Evolutionary conservation across 2,888 invertebrate genomes (phyloP), one percentile per base, ranked within the genome.

Genomic region (Caradrina clavipalpis): DNA sequence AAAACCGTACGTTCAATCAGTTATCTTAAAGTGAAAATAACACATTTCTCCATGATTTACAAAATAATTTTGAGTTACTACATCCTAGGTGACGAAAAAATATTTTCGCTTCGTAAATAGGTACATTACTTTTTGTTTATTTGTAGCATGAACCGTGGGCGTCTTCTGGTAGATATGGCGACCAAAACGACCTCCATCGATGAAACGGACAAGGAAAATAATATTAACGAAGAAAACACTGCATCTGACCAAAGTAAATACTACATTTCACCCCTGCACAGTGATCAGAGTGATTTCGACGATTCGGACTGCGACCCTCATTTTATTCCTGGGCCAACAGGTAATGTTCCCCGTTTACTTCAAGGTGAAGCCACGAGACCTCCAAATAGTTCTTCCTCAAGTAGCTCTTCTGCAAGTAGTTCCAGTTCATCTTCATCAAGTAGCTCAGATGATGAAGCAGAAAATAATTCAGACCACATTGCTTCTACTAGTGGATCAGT

Each of bases 221-320:
- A 35, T 35, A 42, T 56, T 21, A 53, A 65, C 51, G 42, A 65
- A 58, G 58, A 58, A 65, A 53, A 51, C 17, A 69, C 73, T 74
- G 69, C 54, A 76, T 76, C 67, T 35, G n/a, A 75, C 64, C 75
- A 71, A 73, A 62, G 59, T 22, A 69, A 74, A 64, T 75, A 73
- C 21, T 74, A 74, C 73, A 75, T 74, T 75, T 68, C 61, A 68
- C 68, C 53, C 57, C 71, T 58, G 56, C 71, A 60, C 68, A 61
- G 47, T 47, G 64, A 65, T 59, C 66, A 60, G 56, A 73, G 73
- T 21, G 73, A 73, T 58, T 73, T 73, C 35, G 73, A 61, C 42
- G 70, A 73, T 73, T 73, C 72, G 13, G 66, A 73, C 60, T 55
- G 58, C 13, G 72, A 73, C 39, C 72, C 31, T 45, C 45, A 72